A percentile compares a stretch with the other conserved stretches of the same genome.
Conservation (phyloP, 2,888 invertebrate genomes). For the Nematopogon swammerdamellus region DNA sequence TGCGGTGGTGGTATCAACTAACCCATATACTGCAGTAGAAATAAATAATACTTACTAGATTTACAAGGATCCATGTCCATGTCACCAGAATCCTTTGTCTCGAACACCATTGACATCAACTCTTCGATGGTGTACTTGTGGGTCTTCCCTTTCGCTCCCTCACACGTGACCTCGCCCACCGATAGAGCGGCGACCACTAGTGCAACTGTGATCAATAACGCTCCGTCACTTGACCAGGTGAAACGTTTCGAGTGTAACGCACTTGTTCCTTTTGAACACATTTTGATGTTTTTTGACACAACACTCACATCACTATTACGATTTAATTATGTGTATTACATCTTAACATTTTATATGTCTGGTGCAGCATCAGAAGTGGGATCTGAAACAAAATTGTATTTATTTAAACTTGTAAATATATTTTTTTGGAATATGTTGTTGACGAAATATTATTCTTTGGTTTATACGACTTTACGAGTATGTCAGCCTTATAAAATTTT, state of each 20-base stretch:
- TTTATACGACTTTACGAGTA: too few relatives aligned
- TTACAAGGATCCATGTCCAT: constrained; percentile 83
- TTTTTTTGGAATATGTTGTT: too few relatives aligned
- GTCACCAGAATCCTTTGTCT: constrained; percentile 68
- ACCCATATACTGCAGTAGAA: too few relatives aligned
- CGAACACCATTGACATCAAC: constrained; percentile 61
- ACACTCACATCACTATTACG: constrained; percentile 32
- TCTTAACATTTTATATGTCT: too few relatives aligned
- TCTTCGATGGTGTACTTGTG: constrained; percentile 66
- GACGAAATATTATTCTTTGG: too few relatives aligned
- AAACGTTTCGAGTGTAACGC: constrained; percentile 20
- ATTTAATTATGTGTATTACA: too few relatives aligned
- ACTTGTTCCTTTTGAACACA: constrained; percentile 25
- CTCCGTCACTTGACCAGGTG: constrained; percentile 21
- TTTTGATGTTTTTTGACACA: constrained; percentile 19
- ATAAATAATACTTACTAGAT: constrained; percentile 84
- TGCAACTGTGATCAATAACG: constrained; percentile 26
- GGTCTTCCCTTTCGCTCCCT: constrained; percentile 28
- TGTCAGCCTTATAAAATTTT: too few relatives aligned
- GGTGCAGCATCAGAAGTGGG: too few relatives aligned
- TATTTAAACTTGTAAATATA: too few relatives aligned
- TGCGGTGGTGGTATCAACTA: too few relatives aligned
- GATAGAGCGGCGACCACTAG: constrained; percentile 15
- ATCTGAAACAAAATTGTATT: too few relatives aligned
- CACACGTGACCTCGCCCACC: constrained; percentile 22